Percentiles rank a stretch among this genome's conserved stretches.
phyloP scores from a whole-genome alignment of 2,797 vertebrate genomes.

The Chelmon rostratus region DNA sequence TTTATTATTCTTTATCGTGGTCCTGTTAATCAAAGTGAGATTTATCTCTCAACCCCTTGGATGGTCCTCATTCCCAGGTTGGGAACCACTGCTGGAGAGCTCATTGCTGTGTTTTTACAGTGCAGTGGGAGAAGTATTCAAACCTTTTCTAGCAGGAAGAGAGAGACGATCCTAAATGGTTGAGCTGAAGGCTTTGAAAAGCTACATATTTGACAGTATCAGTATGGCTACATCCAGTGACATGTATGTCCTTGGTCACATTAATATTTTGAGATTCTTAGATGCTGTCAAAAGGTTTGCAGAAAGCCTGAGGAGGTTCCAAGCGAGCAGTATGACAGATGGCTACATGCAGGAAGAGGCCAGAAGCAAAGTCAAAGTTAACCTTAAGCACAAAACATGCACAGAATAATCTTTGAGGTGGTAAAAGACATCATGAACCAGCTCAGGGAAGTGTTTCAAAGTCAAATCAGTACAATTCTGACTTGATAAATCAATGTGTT shows the following conservation, averaged over 20 bases:
- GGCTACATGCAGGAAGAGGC: neutral
- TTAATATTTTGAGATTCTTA: slow-evolving; percentile 17
- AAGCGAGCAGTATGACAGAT: neutral
- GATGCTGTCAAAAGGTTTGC: neutral
- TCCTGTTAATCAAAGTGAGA: neutral
- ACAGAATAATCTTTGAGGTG: slow-evolving; percentile 10
- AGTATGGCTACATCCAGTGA: neutral
- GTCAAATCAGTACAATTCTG: neutral
- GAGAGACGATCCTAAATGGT: neutral
- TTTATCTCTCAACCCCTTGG: neutral
- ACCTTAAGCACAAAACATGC: neutral
- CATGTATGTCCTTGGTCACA: neutral
- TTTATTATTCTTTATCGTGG: neutral
- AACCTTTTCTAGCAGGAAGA: neutral
- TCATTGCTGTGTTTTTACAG: neutral
- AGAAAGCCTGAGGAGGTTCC: neutral
- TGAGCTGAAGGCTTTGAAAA: neutral
- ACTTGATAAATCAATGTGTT: neutral
- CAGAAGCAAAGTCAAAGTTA: slow-evolving; percentile 3
- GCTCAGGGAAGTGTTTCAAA: neutral
- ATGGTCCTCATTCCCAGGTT: neutral
- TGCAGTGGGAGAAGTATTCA: neutral
- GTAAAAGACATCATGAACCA: neutral
- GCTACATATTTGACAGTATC: neutral
- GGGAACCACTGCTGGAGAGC: neutral